Base-by-base conservation (phyloP, 2,888 invertebrate genomes). In the Melieria omissa region DNA sequence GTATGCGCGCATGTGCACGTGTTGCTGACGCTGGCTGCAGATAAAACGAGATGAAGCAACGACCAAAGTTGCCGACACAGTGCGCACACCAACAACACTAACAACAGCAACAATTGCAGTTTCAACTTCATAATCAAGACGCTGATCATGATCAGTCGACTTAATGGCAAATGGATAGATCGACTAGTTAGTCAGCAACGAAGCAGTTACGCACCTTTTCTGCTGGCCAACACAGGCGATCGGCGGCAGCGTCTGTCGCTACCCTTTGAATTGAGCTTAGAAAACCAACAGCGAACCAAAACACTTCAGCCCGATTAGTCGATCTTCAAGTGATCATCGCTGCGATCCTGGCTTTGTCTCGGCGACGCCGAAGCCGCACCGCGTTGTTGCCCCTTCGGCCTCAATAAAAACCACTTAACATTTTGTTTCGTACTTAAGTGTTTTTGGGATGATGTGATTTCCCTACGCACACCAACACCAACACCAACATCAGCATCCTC, bases 321-420 rank as follows among this genome's bases (percentile, higher is more conserved):
- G 29, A 29, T 29, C 29, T 29, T 29, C 29, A 29, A 29, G 29
- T 29, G 29, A 29, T 29, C 29, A 29, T 29, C 29, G 29, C 29
- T 29, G 29, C 29, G 29, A 29, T 29, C 29, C 29, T 29, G 29
- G 29, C 29, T 29, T 29, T 29, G 29, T 29, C 29, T 29, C 29
- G 29, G 29, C 29, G 1, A 29, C 29, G 29, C 1, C 29, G 29
- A 29, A 2, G 29, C 29, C 29, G 29, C 29, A 29, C 29, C 29
- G 29, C 29, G 29, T 29, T 29, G 1, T 29, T 29, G 29, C 47
- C 29, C 63, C n/a, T 29, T 4, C 46, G 9, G 12, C 29, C 46
- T 14, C 58, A 66, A 66, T 16, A 66, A 58, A 49, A 46, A 58
- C 57, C 58, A 66, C 66, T 66, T 49, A 66, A 66, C 66, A 47